A percentile compares a stretch with the other conserved stretches of the same genome.
Evolutionary conservation across 1,140 invertebrate genomes (phyloP).

Genomic region (Rhopalosiphum padi): DNA sequence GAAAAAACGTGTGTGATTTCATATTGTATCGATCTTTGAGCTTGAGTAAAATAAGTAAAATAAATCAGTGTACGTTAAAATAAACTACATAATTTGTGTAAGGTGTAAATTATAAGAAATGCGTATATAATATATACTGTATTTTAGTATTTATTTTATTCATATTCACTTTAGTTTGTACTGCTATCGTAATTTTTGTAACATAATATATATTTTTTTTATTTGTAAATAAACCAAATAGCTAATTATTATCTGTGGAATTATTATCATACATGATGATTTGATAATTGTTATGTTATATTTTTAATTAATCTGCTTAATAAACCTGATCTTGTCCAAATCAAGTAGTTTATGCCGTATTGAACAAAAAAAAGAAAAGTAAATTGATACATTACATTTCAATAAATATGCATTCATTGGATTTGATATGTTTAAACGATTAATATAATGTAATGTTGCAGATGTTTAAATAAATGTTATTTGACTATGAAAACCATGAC

Average conservation of each 20-base stretch:
- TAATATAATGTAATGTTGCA: no score
- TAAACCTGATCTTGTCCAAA: neutral
- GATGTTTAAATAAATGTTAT: no score
- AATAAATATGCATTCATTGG: no score
- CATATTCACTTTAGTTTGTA: neutral
- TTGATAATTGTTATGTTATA: neutral
- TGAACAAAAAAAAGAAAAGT: no score
- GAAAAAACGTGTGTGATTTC: neutral
- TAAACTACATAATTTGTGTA: neutral
- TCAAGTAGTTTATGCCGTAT: neutral
- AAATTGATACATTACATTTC: no score
- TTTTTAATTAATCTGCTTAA: neutral
- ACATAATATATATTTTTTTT: constrained; percentile 38
- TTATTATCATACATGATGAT: neutral
- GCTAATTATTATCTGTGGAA: neutral
- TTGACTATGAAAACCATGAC: no score
- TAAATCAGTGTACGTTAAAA: neutral
- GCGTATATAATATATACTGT: neutral
- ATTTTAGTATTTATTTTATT: constrained; percentile 31
- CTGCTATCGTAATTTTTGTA: constrained; percentile 8
- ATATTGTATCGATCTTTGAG: neutral
- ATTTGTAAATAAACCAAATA: constrained; percentile 39
- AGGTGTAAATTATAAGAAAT: neutral
- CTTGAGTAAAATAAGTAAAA: neutral
- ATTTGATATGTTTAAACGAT: no score